Percentiles rank a stretch among this genome's conserved stretches.
Evolutionary conservation across 2,888 invertebrate genomes (phyloP).

Genomic region (Ormyrus thymus): DNA sequence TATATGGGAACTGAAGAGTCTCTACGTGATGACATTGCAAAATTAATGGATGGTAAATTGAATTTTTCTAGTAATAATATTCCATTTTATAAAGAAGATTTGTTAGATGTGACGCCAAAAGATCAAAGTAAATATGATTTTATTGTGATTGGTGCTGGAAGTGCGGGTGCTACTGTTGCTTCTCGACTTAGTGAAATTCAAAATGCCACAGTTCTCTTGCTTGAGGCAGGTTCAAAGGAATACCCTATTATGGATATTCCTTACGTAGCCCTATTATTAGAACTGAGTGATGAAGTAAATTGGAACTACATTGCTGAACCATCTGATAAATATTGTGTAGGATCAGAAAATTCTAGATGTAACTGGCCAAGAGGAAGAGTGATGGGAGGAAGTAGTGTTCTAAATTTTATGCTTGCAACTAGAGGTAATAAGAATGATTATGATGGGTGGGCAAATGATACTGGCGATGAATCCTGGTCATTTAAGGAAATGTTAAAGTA

Average conservation of each 20-base stretch:
- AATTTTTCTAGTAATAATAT: not conserved
- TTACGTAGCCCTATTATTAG: slow-evolving; percentile 88
- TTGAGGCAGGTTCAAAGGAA: slow-evolving; percentile 81
- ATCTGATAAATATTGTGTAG: slow-evolving; percentile 87
- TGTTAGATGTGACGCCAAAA: not conserved
- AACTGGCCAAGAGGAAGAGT: slow-evolving; percentile 89
- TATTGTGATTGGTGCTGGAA: slow-evolving; percentile 87
- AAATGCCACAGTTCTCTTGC: slow-evolving; percentile 81
- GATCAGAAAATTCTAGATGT: slow-evolving; percentile 90
- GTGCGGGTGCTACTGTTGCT: slow-evolving; percentile 86
- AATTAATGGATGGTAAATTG: slow-evolving; percentile 64
- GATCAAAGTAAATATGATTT: slow-evolving; percentile 81
- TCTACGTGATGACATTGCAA: not conserved
- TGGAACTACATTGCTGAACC: slow-evolving; percentile 92
- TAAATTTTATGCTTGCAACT: slow-evolving; percentile 88
- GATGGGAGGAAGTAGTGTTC: slow-evolving; percentile 1
- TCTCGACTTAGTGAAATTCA: slow-evolving; percentile 83
- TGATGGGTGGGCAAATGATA: slow-evolving; percentile 86
- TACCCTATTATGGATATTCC: slow-evolving; percentile 82
- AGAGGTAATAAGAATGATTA: slow-evolving; percentile 91
- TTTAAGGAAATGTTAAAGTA: slow-evolving; percentile 84
- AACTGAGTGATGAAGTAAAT: slow-evolving; percentile 88
- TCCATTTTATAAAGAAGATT: not conserved
- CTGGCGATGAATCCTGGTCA: slow-evolving; percentile 84
- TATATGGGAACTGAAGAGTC: slow-evolving; percentile 5